phyloP scores from a whole-genome alignment of 2,888 invertebrate genomes.

The Chrysina gloriosa region DNA sequence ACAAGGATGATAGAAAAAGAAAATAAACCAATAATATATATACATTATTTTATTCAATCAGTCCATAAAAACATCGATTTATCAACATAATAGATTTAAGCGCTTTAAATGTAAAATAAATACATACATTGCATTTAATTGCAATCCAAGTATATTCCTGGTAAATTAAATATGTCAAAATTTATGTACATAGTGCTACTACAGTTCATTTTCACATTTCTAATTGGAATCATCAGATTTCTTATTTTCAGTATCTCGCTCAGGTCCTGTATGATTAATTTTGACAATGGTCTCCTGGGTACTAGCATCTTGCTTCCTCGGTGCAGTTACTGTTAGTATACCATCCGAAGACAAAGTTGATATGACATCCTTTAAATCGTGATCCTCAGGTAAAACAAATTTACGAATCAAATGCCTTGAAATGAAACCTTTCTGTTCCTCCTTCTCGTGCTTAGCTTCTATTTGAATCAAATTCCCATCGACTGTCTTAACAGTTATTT shows the following conservation, averaged over 20 bases:
- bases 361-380: constrained; percentile 77
- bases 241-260: constrained; percentile 38
- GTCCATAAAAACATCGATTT: no score
- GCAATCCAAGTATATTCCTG: background rate
- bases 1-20: no score
- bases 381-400: constrained; percentile 80
- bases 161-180: no score
- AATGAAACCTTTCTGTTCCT: constrained; percentile 66
- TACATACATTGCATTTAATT: no score
- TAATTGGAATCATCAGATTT: constrained; percentile 16
- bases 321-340: constrained; percentile 76
- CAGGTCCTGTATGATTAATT: constrained; percentile 61
- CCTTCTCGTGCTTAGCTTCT: constrained; percentile 47
- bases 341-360: constrained; percentile 84
- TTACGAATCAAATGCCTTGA: constrained; percentile 81
- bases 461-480: constrained; percentile 44
- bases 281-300: constrained; percentile 64
- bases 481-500: constrained; percentile 47
- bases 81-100: no score
- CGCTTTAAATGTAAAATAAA: no score
- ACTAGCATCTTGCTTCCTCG: constrained; percentile 61
- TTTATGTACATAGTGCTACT: no score
- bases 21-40: no score
- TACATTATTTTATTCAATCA: no score
- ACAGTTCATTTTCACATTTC: background rate